Conservation (phyloP, 2,888 invertebrate species). For the Mesochorus sp. region DNA sequence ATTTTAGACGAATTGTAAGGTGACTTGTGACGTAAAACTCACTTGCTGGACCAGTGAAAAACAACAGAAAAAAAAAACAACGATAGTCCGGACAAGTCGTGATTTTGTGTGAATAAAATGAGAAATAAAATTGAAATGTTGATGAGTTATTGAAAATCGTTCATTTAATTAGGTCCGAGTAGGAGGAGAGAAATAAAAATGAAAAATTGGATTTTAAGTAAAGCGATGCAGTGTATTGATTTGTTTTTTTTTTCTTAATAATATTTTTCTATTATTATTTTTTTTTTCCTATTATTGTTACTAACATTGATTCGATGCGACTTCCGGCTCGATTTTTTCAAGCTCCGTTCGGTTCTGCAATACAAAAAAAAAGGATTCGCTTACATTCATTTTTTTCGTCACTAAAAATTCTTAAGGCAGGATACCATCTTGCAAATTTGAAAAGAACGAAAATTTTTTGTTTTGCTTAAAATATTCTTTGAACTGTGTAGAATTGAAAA, state of each 20-base stretch:
- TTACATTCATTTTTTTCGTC: too few species aligned
- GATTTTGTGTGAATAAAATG: conserved; percentile 9
- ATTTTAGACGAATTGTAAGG: conserved; percentile 31
- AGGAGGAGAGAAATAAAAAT: too few species aligned
- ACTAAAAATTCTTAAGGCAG: too few species aligned
- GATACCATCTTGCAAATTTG: too few species aligned
- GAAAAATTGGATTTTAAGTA: neutral
- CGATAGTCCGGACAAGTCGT: neutral
- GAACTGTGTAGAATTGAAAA: too few species aligned
- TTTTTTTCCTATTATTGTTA: conserved; percentile 43
- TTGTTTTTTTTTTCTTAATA: neutral
- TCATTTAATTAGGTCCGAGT: neutral
- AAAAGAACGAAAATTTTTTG: too few species aligned
- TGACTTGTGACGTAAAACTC: neutral
- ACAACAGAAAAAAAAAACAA: conserved; percentile 5
- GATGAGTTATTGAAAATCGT: neutral
- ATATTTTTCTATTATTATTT: conserved; percentile 25
- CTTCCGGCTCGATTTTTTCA: conserved; percentile 61
- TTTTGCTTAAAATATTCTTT: too few species aligned
- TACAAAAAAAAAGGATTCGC: neutral
- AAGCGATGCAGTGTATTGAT: neutral
- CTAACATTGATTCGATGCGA: conserved; percentile 52
- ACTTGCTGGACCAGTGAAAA: conserved; percentile 13
- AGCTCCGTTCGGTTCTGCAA: conserved; percentile 60
- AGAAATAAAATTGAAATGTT: conserved; percentile 1